Conservation (phyloP, 2,113 vertebrate genomes). For the Phylloscopus trochilus region DNA sequence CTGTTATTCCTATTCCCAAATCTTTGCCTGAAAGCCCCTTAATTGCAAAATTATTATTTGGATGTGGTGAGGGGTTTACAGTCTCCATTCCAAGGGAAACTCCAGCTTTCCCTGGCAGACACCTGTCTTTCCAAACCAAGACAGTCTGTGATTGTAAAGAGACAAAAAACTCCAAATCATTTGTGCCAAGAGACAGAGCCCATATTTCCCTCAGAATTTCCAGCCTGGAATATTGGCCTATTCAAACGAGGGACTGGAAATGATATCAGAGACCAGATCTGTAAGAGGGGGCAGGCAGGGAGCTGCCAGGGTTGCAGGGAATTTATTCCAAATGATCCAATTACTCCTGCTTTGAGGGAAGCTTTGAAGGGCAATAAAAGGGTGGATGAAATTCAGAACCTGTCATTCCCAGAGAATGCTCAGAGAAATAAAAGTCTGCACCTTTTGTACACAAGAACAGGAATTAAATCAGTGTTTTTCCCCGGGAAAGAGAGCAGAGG, state of each 20-base stretch:
- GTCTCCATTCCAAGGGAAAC: too few species aligned
- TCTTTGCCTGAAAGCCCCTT: too few species aligned
- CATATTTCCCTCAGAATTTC: not conserved
- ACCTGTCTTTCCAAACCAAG: too few species aligned
- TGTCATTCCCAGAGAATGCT: not conserved
- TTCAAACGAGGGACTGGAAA: not conserved
- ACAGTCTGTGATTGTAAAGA: fast-evolving
- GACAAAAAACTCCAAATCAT: not conserved
- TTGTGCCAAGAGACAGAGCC: too few species aligned
- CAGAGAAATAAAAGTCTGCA: not conserved
- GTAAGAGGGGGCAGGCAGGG: not conserved
- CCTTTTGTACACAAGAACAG: not conserved
- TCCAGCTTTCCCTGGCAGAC: too few species aligned
- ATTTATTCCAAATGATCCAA: not conserved
- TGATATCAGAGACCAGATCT: not conserved
- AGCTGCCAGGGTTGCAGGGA: not conserved
- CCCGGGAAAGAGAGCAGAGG: not conserved
- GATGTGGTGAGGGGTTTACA: too few species aligned
- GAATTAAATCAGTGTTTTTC: not conserved
- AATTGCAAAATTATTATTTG: too few species aligned
- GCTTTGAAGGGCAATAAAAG: not conserved
- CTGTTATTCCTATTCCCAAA: too few species aligned
- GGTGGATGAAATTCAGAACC: not conserved
- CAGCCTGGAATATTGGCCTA: not conserved
- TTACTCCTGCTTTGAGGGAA: not conserved